Conservation (phyloP, 2,888 invertebrate genomes). For the Ormyrus pomaceus region DNA sequence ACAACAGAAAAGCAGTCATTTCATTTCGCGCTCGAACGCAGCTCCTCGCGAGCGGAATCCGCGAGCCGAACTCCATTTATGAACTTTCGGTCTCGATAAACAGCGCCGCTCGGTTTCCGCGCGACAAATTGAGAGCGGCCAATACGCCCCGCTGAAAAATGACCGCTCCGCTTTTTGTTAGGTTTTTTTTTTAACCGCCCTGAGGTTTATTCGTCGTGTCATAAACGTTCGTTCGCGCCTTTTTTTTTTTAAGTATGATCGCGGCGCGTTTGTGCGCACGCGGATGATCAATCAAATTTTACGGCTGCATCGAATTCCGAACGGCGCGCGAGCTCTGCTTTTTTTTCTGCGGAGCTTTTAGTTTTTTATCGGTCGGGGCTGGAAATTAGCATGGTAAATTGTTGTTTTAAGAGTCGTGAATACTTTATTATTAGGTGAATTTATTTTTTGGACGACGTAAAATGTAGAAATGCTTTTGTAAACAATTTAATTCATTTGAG, state of each 20-base stretch:
- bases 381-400: too few relatives aligned
- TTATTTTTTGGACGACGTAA: background rate
- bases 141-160: background rate
- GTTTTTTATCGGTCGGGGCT: too few relatives aligned
- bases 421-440: too few relatives aligned
- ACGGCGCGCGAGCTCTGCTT: too few relatives aligned
- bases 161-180: background rate
- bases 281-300: slow-evolving; percentile 21
- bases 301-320: background rate
- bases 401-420: too few relatives aligned
- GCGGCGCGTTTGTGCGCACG: background rate
- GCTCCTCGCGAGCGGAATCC: background rate
- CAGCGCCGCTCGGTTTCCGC: background rate
- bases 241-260: background rate
- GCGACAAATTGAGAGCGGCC: slow-evolving; percentile 4
- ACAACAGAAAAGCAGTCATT: slow-evolving; percentile 2
- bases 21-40: background rate
- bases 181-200: too few relatives aligned
- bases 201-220: background rate
- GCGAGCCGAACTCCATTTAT: background rate
- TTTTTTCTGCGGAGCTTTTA: too few relatives aligned
- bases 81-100: slow-evolving; percentile 12
- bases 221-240: slow-evolving; percentile 6
- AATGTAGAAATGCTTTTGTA: too few relatives aligned
- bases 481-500: too few relatives aligned